A percentile compares a stretch with the other conserved stretches of the same genome.
Evolutionary conservation across 64 coral and sea anemone species (phyloP).

Genomic region (Pachyseris speciosa): DNA sequence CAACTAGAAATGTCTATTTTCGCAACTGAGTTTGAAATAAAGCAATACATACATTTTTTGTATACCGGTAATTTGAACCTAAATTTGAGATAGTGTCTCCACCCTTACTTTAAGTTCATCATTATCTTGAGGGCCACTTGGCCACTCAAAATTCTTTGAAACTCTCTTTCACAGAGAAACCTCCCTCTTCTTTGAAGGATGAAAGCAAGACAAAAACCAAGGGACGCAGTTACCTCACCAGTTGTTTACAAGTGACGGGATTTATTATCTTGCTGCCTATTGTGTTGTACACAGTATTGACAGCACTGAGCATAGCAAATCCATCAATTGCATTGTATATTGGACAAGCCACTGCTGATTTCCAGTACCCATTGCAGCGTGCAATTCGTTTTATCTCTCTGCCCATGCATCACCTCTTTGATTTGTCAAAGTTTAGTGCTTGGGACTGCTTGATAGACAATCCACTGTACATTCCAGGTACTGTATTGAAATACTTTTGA

Average conservation of each 20-base stretch:
- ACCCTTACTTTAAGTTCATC: neutral
- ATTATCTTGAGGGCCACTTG: neutral
- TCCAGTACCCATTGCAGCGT: constrained; percentile 71
- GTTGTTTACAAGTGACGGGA: neutral
- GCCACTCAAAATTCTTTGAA: neutral
- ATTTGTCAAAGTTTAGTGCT: constrained; percentile 46
- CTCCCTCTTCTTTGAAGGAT: neutral
- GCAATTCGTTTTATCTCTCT: constrained; percentile 27
- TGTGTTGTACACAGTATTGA: neutral
- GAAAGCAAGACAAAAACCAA: neutral
- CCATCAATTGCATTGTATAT: constrained; percentile 44
- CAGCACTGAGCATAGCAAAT: constrained; percentile 20
- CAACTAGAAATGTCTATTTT: no score
- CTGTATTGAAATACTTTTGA: neutral
- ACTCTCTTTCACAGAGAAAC: constrained; percentile 7
- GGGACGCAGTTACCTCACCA: neutral
- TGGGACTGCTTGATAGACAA: constrained; percentile 89
- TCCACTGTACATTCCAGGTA: constrained; percentile 73
- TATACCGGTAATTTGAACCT: no score
- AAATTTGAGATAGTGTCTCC: neutral
- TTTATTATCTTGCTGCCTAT: constrained; percentile 20
- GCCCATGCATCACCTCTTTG: constrained; percentile 62
- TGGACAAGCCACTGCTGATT: constrained; percentile 61
- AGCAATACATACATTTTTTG: no score
- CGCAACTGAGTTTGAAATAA: no score